phyloP scores from a whole-genome alignment of 2,113 vertebrate species.

The Anas platyrhynchos region DNA sequence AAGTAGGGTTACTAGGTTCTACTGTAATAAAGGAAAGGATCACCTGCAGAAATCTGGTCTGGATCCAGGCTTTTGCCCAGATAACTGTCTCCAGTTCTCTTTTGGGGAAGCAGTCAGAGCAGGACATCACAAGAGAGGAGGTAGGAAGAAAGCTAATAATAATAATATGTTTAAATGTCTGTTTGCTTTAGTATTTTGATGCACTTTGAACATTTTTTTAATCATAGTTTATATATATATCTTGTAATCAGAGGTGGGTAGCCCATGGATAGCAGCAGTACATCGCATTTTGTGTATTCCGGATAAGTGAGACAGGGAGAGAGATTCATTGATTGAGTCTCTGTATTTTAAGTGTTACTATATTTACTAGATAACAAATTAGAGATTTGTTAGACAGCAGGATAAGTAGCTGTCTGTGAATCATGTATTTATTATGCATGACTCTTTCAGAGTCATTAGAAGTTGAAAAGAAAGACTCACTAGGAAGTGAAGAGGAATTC shows the following conservation, averaged over 20 bases:
- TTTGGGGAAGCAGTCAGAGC: not conserved
- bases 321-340: constrained; percentile 47
- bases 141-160: not conserved
- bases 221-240: not conserved
- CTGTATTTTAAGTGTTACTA: constrained; percentile 72
- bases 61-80: not conserved
- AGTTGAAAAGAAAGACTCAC: constrained; percentile 20
- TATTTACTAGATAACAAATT: constrained; percentile 67
- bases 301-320: not conserved
- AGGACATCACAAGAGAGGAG: not conserved
- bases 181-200: not conserved
- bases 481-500: not conserved
- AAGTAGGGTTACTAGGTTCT: not conserved
- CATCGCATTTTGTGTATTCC: not conserved
- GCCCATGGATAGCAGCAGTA: not conserved
- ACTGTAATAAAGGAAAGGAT: not conserved
- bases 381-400: constrained; percentile 64
- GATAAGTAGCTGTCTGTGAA: constrained; percentile 56
- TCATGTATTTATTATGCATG: constrained; percentile 58
- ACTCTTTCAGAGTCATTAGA: constrained; percentile 27
- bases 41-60: not conserved
- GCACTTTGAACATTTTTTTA: not conserved
- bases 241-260: not conserved
- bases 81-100: not conserved
- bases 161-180: not conserved